phyloP scores from a whole-genome alignment of 1,140 invertebrate species.

The Aphidius gifuensis region DNA sequence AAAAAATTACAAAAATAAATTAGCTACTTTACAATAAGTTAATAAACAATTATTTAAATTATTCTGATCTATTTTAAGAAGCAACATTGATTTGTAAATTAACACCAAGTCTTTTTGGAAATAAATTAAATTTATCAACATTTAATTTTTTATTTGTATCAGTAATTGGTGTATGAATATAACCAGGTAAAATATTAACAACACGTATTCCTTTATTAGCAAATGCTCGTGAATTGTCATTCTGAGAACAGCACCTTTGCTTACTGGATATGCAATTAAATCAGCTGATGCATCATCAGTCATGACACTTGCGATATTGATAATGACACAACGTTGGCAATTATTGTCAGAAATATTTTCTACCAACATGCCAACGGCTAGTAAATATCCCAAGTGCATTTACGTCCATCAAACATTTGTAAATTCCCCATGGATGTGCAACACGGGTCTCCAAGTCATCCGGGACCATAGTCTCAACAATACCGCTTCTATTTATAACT shows the following conservation, averaged over 20 bases:
- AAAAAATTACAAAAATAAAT: neutral
- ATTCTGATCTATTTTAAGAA: too few relatives aligned
- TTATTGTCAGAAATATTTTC: slow-evolving; percentile 34
- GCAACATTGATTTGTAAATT: too few relatives aligned
- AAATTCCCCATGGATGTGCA: slow-evolving; percentile 27
- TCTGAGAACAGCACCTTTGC: slow-evolving; percentile 30
- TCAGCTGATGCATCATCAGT: slow-evolving; percentile 25
- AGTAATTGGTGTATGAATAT: slow-evolving; percentile 29
- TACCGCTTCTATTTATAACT: slow-evolving; percentile 31
- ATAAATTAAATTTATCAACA: neutral
- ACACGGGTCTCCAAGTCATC: slow-evolving; percentile 32
- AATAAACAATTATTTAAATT: too few relatives aligned
- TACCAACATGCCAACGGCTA: slow-evolving; percentile 27
- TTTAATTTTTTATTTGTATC: neutral
- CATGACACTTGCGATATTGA: slow-evolving; percentile 33
- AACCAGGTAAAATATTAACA: slow-evolving; percentile 30
- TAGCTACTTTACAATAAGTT: neutral
- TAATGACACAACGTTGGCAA: slow-evolving; percentile 34
- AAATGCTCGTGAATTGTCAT: slow-evolving; percentile 35
- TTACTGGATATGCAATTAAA: slow-evolving; percentile 29
- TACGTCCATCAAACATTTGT: slow-evolving; percentile 26
- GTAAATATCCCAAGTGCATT: slow-evolving; percentile 34
- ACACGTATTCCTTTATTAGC: slow-evolving; percentile 33
- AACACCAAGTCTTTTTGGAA: neutral
- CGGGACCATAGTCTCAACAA: slow-evolving; percentile 8